A percentile compares a stretch with the other conserved stretches of the same genome.
phyloP scores from a whole-genome alignment of 2,113 vertebrate genomes.

The Harpagus bidentatus region DNA sequence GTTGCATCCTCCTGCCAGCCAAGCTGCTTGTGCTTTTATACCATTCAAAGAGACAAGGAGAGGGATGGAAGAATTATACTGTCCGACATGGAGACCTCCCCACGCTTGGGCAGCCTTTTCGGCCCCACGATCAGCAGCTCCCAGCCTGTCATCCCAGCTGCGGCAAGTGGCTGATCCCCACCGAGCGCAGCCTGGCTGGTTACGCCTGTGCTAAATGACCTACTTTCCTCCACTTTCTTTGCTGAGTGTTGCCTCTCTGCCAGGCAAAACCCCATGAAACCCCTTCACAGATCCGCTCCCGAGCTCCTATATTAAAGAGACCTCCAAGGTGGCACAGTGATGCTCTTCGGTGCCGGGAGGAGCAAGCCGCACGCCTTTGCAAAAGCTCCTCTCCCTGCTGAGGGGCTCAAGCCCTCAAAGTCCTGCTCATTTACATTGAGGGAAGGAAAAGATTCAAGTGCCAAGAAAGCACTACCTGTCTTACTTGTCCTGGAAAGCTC shows the following conservation, averaged over 20 bases:
- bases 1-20: neutral
- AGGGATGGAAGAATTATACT: neutral
- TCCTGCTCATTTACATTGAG: neutral
- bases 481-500: neutral
- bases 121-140: accelerated
- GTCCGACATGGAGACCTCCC: accelerated
- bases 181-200: neutral
- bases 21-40: neutral
- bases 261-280: neutral
- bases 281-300: accelerated
- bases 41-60: neutral
- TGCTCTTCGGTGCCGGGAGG: neutral
- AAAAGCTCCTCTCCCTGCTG: neutral
- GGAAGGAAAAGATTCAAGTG: neutral
- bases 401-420: neutral
- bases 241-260: neutral
- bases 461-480: neutral
- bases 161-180: neutral
- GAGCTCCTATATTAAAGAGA: neutral
- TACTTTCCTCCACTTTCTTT: slow-evolving; percentile 15
- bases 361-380: accelerated
- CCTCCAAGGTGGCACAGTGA: neutral
- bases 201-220: neutral
- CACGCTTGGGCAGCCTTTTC: accelerated
- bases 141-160: neutral